Percentiles rank a stretch among this genome's conserved stretches.
phyloP scores from a whole-genome alignment of 2,888 invertebrate species.

The Cylloceria caligata region DNA sequence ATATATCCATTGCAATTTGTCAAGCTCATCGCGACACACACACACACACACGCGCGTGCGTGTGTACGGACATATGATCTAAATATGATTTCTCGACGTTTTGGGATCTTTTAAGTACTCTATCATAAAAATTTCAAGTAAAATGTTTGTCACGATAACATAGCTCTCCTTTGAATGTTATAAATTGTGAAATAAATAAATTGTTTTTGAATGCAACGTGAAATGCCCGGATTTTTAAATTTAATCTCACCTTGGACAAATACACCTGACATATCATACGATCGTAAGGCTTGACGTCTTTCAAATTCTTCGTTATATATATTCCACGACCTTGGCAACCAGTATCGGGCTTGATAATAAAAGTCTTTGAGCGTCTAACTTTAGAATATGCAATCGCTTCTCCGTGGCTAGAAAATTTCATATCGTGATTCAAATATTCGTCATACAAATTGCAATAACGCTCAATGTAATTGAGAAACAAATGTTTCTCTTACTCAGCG shows the following conservation, averaged over 20 bases:
- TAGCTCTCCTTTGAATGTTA: too few species aligned
- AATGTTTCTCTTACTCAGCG: conserved; percentile 89
- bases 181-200: background rate
- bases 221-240: background rate
- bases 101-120: too few species aligned
- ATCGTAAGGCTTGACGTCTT: conserved; percentile 92
- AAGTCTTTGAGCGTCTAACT: conserved; percentile 90
- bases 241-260: conserved; percentile 86
- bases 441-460: conserved; percentile 21
- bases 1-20: too few species aligned
- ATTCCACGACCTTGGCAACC: conserved; percentile 97
- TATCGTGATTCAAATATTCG: conserved; percentile 50
- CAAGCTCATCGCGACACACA: too few species aligned
- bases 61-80: too few species aligned
- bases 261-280: conserved; percentile 95
- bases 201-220: background rate
- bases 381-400: conserved; percentile 91
- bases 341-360: conserved; percentile 96
- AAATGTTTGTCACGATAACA: too few species aligned
- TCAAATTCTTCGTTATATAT: conserved; percentile 92
- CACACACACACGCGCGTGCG: too few species aligned
- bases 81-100: too few species aligned
- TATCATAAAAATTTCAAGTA: too few species aligned
- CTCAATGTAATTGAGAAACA: conserved; percentile 29
- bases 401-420: conserved; percentile 86